A percentile compares a stretch with the other conserved stretches of the same genome.
Conservation (phyloP, 2,113 vertebrate genomes). For the Perca schrenkii region DNA sequence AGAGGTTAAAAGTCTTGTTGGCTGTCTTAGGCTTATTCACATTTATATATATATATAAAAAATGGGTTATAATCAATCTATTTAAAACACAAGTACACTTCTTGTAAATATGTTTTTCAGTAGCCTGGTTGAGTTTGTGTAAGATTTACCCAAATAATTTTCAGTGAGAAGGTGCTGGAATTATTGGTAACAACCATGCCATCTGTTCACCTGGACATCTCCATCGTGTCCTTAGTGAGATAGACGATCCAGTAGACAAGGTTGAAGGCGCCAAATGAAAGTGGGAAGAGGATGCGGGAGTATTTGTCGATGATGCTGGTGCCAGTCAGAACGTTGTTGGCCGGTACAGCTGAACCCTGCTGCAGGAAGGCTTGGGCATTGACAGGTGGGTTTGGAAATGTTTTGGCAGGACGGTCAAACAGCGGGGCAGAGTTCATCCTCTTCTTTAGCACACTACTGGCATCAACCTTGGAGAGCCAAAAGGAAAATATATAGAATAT, state of each 20-base stretch:
- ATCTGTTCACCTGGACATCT: constrained; percentile 84
- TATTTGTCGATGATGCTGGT: constrained; percentile 98
- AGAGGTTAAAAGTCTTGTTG: background rate
- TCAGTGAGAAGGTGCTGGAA: background rate
- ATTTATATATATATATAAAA: background rate
- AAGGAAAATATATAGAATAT: constrained; percentile 6
- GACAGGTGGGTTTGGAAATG: constrained; percentile 81
- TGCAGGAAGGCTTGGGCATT: constrained; percentile 79
- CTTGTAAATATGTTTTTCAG: background rate
- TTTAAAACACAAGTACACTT: background rate
- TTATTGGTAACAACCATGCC: constrained; percentile 29
- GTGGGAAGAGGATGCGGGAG: constrained; percentile 95
- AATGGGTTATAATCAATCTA: background rate
- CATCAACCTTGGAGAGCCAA: constrained; percentile 82
- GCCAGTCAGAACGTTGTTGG: constrained; percentile 82
- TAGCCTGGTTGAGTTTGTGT: background rate
- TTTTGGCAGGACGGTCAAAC: constrained; percentile 83
- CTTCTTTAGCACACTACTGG: constrained; percentile 91
- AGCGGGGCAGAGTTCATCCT: constrained; percentile 87
- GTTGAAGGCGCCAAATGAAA: constrained; percentile 96
- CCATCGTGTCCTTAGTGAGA: constrained; percentile 97
- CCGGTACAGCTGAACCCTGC: constrained; percentile 78
- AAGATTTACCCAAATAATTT: background rate
- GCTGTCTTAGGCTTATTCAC: background rate
- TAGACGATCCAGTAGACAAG: constrained; percentile 98